phyloP scores from a whole-genome alignment of 2,888 invertebrate genomes.

The Tupiocoris notatus region DNA sequence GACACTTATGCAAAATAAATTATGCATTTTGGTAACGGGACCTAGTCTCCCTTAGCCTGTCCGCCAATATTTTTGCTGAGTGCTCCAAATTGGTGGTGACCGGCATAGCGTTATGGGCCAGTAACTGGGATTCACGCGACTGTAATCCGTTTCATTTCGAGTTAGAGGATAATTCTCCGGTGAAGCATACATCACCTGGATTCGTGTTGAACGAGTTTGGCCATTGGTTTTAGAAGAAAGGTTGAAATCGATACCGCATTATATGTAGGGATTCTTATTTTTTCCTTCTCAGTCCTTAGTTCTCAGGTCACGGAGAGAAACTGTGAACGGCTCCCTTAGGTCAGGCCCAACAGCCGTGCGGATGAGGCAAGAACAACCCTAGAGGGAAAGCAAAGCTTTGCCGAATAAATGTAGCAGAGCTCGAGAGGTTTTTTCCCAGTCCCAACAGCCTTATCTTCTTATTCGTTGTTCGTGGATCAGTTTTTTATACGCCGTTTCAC shows the following conservation, averaged over 20 bases:
- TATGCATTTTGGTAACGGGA: too few relatives aligned
- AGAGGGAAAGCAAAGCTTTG: slow-evolving; percentile 22
- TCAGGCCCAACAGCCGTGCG: neutral
- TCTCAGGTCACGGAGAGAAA: slow-evolving; percentile 17
- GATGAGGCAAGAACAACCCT: slow-evolving; percentile 24
- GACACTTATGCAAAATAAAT: too few relatives aligned
- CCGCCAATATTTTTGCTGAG: too few relatives aligned
- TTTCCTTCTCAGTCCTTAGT: neutral
- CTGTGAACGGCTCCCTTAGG: slow-evolving; percentile 34
- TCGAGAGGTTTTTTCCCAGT: neutral
- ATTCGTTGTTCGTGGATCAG: neutral
- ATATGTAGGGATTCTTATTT: neutral
- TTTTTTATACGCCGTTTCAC: neutral
- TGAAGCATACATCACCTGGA: neutral
- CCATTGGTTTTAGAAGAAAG: neutral
- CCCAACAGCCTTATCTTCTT: slow-evolving; percentile 16
- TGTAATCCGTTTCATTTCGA: too few relatives aligned
- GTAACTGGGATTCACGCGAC: too few relatives aligned
- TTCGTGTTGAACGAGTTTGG: neutral
- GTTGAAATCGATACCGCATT: neutral
- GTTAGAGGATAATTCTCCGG: too few relatives aligned
- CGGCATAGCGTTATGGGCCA: too few relatives aligned
- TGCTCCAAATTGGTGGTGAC: too few relatives aligned
- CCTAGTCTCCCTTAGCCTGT: too few relatives aligned
- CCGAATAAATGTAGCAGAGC: slow-evolving; percentile 19